Conservation (phyloP, 2,888 invertebrate species). For the Yponomeuta malinellus region DNA sequence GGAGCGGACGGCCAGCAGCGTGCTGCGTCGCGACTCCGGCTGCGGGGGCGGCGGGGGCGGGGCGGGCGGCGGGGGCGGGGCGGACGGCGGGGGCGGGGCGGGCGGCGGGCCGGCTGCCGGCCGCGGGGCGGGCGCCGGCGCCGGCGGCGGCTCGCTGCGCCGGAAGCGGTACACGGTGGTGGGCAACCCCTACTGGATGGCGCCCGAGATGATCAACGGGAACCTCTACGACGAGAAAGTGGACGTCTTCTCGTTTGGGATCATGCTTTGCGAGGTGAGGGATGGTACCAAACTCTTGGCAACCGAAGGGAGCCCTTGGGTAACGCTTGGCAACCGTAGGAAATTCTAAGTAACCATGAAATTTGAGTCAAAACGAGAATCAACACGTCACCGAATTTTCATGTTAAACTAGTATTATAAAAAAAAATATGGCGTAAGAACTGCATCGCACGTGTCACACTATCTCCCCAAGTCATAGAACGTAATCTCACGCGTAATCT, state of each 20-base stretch:
- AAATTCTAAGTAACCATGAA: too few relatives aligned
- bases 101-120: conserved; percentile 62
- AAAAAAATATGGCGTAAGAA: too few relatives aligned
- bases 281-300: too few relatives aligned
- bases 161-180: conserved; percentile 96
- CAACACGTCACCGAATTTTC: too few relatives aligned
- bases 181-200: conserved; percentile 99
- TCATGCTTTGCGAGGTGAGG: conserved; percentile 92
- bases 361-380: too few relatives aligned
- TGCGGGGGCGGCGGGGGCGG: conserved; percentile 24
- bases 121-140: conserved; percentile 37
- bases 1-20: conserved; percentile 66
- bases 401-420: too few relatives aligned
- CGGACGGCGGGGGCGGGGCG: too few relatives aligned
- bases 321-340: too few relatives aligned
- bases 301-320: too few relatives aligned
- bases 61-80: conserved; percentile 77
- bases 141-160: conserved; percentile 62
- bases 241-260: conserved; percentile 96
- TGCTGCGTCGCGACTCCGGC: conserved; percentile 35
- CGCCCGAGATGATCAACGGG: conserved; percentile 98
- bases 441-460: too few relatives aligned
- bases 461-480: too few relatives aligned
- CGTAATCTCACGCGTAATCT: too few relatives aligned
- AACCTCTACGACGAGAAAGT: conserved; percentile 97